These are phyloP conservation scores for Bombyx mandarina DNA, from an alignment of 1,140 invertebrate genomes.

Conservation along the genomic window DNA sequence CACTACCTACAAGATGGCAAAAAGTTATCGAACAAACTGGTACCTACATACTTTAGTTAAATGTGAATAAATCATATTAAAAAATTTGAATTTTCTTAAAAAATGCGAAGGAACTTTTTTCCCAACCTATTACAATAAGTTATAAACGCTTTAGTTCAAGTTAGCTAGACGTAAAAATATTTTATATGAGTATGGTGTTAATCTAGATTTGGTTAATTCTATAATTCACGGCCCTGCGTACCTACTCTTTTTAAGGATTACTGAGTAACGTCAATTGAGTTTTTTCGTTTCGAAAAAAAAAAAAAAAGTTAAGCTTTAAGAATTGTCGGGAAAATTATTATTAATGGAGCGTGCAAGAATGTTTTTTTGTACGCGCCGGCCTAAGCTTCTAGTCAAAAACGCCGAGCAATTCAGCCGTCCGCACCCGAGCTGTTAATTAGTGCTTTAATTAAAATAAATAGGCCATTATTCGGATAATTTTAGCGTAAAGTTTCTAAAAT, in stretches of 20 bases:
- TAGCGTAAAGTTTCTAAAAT: slow-evolving; percentile 3
- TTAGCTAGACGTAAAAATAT: too few relatives aligned
- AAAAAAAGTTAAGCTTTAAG: slow-evolving; percentile 38
- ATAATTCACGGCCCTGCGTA: slow-evolving; percentile 10
- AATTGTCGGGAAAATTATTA: slow-evolving; percentile 28
- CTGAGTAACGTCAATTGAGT: slow-evolving; percentile 44
- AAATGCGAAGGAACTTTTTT: too few relatives aligned
- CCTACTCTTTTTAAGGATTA: slow-evolving; percentile 26
- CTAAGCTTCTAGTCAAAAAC: slow-evolving; percentile 48
- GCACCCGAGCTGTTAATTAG: slow-evolving; percentile 51
- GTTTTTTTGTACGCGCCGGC: slow-evolving; percentile 35
- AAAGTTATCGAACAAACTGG: too few relatives aligned
- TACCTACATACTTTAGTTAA: too few relatives aligned
- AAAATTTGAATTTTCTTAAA: too few relatives aligned
- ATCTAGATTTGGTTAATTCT: slow-evolving; percentile 14
- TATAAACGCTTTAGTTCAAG: too few relatives aligned
- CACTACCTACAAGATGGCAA: too few relatives aligned
- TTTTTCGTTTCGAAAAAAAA: slow-evolving; percentile 29
- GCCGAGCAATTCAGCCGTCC: slow-evolving; percentile 51
- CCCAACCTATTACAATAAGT: too few relatives aligned
- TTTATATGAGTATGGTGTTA: background rate
- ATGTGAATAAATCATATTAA: too few relatives aligned
- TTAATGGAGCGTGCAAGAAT: slow-evolving; percentile 45
- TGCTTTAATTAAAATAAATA: slow-evolving; percentile 67
- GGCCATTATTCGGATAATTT: slow-evolving; percentile 49